These are phyloP conservation scores for Sarotherodon lohbergeri DNA, from an alignment of 2,113 vertebrate genomes.

Conservation along the genomic window DNA sequence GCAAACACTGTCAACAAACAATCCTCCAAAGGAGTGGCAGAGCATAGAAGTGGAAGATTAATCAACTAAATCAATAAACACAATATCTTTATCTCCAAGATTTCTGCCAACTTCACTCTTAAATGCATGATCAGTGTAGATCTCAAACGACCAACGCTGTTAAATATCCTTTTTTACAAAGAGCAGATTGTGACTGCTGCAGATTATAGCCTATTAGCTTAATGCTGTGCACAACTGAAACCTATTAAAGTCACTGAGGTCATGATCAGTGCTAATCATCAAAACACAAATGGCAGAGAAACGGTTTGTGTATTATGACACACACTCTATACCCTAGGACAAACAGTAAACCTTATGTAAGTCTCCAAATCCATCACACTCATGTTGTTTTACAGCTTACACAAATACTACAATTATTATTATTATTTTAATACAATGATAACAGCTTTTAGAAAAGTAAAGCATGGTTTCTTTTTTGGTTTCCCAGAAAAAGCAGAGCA, in stretches of 20 bases:
- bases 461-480: not conserved
- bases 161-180: not conserved
- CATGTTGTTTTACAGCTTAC: not conserved
- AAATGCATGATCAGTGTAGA: not conserved
- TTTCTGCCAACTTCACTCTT: not conserved
- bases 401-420: not conserved
- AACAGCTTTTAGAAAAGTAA: not conserved
- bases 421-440: not conserved
- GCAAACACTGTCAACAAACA: not conserved
- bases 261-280: not conserved
- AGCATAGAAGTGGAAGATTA: constrained; percentile 20
- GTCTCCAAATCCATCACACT: not conserved
- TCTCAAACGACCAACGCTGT: not conserved
- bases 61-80: constrained; percentile 42
- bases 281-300: not conserved
- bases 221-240: not conserved
- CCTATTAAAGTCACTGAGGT: constrained; percentile 36
- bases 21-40: not conserved
- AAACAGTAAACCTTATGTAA: not conserved
- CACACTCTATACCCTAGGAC: not conserved
- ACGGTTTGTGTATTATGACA: not conserved
- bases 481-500: not conserved
- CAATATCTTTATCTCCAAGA: not conserved
- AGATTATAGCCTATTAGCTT: constrained; percentile 31
- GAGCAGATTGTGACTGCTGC: constrained; percentile 15